Base-by-base conservation (phyloP, 2,797 vertebrate genomes). In the Potorous gilbertii region DNA sequence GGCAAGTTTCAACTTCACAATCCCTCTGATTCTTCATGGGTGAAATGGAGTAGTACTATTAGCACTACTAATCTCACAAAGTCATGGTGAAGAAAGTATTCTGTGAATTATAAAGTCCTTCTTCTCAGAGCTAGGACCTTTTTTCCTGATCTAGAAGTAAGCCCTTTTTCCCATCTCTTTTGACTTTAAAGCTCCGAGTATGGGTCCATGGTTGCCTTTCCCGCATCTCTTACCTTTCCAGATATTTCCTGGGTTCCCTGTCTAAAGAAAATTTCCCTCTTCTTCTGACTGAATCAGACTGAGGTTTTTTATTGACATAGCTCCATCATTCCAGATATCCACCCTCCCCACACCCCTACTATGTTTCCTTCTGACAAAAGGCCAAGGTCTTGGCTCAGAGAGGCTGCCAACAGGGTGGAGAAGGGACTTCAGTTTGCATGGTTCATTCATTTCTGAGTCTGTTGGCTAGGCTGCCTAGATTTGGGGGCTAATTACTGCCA, bases 361-460 rank as follows among this genome's bases (percentile, higher is more conserved):
- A 74, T 24, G 8, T 90, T 90, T 66, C 52, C 91, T 56, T 93
- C 81, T 66, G 91, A 91, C 93, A 91, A 93, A 74, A 27, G 91
- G 54, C 90, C 87, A 90, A 95, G 93, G 28, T 59, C 92, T 46
- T 91, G 56, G 56, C 90, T 90, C 21, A 2, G 40, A 14, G 13
- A 81, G 87, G 34, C 91, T 92, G 91, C 91, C 91, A 92, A 50
- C 29, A 57, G 56, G 56, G 50, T 56, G n/a, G 50, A 50, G 91
- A 62, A 52, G 55, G 50, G 52, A 91, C 92, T 95, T 87, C 31
- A 56, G 56, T 91, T 95, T 93, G 91, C 57, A 91, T 14, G 55
- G 54, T 59, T 96, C 91, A 62, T 57, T 93, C 66, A 21, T 46
- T 59, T 93, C 87, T 89, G 94, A 96, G 91, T 4, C 29, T 90